Evolutionary conservation across 2,888 invertebrate species (phyloP), one percentile per base, ranked within the genome.

Genomic region (Ecdyonurus torrentis): DNA sequence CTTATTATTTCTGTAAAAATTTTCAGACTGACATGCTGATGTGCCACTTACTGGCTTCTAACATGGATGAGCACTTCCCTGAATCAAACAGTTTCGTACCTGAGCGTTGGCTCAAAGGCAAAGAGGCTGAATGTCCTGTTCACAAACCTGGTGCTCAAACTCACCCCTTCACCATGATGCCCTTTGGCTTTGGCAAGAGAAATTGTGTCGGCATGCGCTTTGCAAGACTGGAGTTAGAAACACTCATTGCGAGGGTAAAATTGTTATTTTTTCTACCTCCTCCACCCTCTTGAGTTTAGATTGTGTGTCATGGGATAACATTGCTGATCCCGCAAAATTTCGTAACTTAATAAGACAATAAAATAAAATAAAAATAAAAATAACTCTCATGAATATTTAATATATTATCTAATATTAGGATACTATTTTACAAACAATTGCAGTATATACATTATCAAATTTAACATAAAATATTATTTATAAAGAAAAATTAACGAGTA

Each of bases 201-300:
- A 79, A 80, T 66, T 87, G 86, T 69, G 79, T 85, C 64, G 88
- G 88, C 2, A 78, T 83, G 70, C 75, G 88, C 68, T 80, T 89
- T 66, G 87, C 87, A 0, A 85, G 86, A 69, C 74, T 87, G 66
- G 87, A 87, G 73, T 78, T 86, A 63, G 81, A 83, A 72, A 75
- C 75, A 1, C 70, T 82, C 0, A 61, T 79, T 18, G 74, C 78
- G 52, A 78, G 67, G 69, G 72, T 72, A 53, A 64, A 25, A 24
- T 15, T 37, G 15, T 37, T 15, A 37, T 10, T 37, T 37, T 10
- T 10, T 37, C n/a, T n/a, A n/a, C n/a, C n/a, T n/a, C n/a, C n/a
- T n/a, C n/a, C n/a, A n/a, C n/a, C n/a, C n/a, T 5, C 5, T 37
- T 55, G 25, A 58, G n/a, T 64, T 18, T 53, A 15, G 60, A 61